Percentiles rank a stretch among this genome's conserved stretches.
Evolutionary conservation across 2,113 vertebrate genomes (phyloP).

Genomic region (Salvator merianae): DNA sequence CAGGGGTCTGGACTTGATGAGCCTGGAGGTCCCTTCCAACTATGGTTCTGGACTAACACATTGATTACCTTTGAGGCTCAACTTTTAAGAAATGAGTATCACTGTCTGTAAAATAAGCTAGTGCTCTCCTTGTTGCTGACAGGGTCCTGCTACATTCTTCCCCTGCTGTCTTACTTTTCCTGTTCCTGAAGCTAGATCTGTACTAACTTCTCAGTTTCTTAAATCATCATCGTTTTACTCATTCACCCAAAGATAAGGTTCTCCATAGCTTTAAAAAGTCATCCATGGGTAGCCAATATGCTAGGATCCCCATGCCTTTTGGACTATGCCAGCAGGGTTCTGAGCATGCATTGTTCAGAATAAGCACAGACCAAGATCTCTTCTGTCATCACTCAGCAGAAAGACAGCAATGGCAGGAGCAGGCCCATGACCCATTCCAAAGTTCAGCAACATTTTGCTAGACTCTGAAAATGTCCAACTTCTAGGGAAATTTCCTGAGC

Average conservation of each 20-base stretch:
- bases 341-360: too few relatives aligned
- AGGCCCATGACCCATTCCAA: too few relatives aligned
- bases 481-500: too few relatives aligned
- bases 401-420: too few relatives aligned
- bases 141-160: not conserved
- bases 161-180: not conserved
- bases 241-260: not conserved
- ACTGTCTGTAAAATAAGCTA: conserved; percentile 7
- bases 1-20: too few relatives aligned
- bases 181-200: not conserved
- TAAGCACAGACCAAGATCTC: too few relatives aligned
- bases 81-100: conserved; percentile 4
- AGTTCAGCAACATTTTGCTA: too few relatives aligned
- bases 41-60: not conserved
- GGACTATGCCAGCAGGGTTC: too few relatives aligned
- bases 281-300: not conserved
- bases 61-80: not conserved
- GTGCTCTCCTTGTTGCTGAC: not conserved
- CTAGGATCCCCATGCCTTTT: not conserved
- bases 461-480: too few relatives aligned
- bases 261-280: too few relatives aligned
- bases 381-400: too few relatives aligned
- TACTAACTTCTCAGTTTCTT: not conserved
- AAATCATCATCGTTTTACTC: not conserved
- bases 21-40: too few relatives aligned